Evolutionary conservation across 2,113 vertebrate genomes (phyloP).

Genomic region (Macrotis lagotis): DNA sequence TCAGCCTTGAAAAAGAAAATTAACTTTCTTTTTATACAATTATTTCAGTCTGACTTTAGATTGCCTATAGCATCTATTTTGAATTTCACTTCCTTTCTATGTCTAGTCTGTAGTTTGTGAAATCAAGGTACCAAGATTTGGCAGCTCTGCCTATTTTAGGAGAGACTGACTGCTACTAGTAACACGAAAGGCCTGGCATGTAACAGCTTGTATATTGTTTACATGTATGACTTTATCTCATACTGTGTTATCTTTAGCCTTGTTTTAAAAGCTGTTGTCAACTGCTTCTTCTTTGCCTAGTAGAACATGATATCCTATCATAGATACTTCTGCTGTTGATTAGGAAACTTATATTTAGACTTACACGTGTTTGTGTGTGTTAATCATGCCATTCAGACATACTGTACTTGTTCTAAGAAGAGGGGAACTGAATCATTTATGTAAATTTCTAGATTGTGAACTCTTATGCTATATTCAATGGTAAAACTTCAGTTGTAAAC

Average conservation of each 20-base stretch:
- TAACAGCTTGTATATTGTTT: conserved; percentile 58
- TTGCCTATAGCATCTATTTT: neutral
- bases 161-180: conserved; percentile 53
- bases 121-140: conserved; percentile 72
- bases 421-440: conserved; percentile 19
- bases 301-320: conserved; percentile 74
- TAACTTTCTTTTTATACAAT: neutral
- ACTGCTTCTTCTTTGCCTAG: conserved; percentile 60
- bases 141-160: conserved; percentile 65
- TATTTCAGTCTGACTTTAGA: neutral
- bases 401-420: conserved; percentile 49
- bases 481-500: conserved; percentile 1
- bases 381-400: conserved; percentile 72
- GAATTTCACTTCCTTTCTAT: neutral
- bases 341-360: conserved; percentile 83
- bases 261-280: conserved; percentile 62
- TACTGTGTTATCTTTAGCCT: conserved; percentile 32
- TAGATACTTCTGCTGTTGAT: conserved; percentile 68
- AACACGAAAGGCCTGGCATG: neutral
- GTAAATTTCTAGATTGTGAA: conserved; percentile 43
- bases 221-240: conserved; percentile 27
- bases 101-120: conserved; percentile 74
- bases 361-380: conserved; percentile 69
- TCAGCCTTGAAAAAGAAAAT: neutral
- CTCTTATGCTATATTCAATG: neutral